Evolutionary conservation across 2,888 invertebrate species (phyloP).

Genomic region (Cremastinae sp.): DNA sequence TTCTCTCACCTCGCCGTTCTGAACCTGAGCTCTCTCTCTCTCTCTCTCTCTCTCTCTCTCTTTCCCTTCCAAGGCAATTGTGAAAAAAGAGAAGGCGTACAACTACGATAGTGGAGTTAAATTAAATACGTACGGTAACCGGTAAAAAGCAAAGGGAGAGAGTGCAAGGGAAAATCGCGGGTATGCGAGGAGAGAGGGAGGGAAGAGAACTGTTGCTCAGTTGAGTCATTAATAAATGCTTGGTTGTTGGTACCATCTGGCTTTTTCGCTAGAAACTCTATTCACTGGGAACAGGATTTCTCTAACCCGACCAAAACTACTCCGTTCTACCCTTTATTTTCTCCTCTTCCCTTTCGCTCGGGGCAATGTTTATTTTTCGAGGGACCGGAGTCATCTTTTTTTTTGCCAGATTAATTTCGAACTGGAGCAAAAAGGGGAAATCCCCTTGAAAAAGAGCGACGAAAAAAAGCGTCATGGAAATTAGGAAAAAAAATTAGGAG

Average conservation of each 20-base stretch:
- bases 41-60: not conserved
- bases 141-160: conserved; percentile 7
- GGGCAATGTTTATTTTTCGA: conserved; percentile 41
- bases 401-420: no score
- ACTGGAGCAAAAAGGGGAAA: no score
- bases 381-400: conserved; percentile 21
- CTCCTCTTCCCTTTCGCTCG: conserved; percentile 1
- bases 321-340: conserved; percentile 30
- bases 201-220: conserved; percentile 49
- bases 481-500: no score
- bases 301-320: conserved; percentile 5
- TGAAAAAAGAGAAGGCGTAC: not conserved
- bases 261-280: conserved; percentile 35
- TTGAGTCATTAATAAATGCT: conserved; percentile 61
- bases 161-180: conserved; percentile 14
- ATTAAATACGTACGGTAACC: conserved; percentile 47
- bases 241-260: conserved; percentile 59
- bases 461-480: no score
- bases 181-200: conserved; percentile 11
- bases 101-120: conserved; percentile 28
- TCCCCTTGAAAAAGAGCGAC: no score
- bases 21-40: conserved; percentile 15
- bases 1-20: conserved; percentile 29
- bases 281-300: conserved; percentile 29
- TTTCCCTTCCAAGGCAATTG: not conserved